A percentile compares a stretch with the other conserved stretches of the same genome.
These are phyloP conservation scores for Corydoras maculifer DNA, from an alignment of 2,113 vertebrate species.

Conservation along the genomic window DNA sequence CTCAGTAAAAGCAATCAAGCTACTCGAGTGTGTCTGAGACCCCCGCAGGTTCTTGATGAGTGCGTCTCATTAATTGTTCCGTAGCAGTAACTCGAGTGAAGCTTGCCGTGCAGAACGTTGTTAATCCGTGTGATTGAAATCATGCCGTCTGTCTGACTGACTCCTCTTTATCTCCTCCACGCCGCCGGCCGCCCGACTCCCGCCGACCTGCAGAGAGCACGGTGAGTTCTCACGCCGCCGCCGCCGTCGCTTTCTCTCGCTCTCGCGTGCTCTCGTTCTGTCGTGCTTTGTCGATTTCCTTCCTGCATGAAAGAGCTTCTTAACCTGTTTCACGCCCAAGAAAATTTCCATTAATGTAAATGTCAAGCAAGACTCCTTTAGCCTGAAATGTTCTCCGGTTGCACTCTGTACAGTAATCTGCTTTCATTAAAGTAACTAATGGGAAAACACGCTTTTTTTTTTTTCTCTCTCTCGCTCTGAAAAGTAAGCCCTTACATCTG, in stretches of 20 bases:
- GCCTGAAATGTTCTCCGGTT: constrained; percentile 34
- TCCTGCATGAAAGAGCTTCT: constrained; percentile 40
- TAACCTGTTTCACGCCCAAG: constrained; percentile 41
- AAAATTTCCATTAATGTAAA: constrained; percentile 47
- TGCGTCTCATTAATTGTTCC: no score
- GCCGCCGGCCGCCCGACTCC: constrained; percentile 39
- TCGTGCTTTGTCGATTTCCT: constrained; percentile 7
- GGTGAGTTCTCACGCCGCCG: constrained; percentile 68
- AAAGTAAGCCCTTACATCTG: constrained; percentile 54
- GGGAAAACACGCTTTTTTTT: constrained; percentile 51
- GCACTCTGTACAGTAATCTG: constrained; percentile 51
- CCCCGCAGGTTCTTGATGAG: no score
- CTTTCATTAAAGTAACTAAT: constrained; percentile 58
- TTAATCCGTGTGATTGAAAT: no score
- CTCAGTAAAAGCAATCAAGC: no score
- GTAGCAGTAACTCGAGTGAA: no score
- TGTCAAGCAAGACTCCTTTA: constrained; percentile 43
- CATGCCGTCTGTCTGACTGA: no score
- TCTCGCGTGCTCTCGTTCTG: constrained; percentile 14
- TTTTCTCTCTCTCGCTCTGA: constrained; percentile 4
- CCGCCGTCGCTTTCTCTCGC: background rate
- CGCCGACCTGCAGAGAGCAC: constrained; percentile 69
- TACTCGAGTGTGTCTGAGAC: no score
- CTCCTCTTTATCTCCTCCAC: constrained; percentile 38
- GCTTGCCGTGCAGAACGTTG: no score